Conservation (phyloP, 1,140 invertebrate species). For the Samia ricini region DNA sequence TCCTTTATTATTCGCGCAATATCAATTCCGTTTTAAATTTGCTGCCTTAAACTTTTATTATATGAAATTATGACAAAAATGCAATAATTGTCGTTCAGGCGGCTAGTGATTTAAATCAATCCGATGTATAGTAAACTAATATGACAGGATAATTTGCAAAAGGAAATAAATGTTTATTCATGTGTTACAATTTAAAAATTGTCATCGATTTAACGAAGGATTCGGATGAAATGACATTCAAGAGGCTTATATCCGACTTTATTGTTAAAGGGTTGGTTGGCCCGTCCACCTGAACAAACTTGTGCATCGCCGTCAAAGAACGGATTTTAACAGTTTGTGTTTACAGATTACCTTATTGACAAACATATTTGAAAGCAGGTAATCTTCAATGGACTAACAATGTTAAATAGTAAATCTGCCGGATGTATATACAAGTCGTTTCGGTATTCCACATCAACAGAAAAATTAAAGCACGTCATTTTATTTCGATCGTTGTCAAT, state of each 20-base stretch:
- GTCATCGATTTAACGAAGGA: constrained; percentile 18
- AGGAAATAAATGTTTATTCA: not conserved
- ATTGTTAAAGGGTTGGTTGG: constrained; percentile 24
- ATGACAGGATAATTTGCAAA: constrained; percentile 13
- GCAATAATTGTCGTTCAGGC: not conserved
- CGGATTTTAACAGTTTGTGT: constrained; percentile 67
- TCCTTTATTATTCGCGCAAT: constrained; percentile 12
- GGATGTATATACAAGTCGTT: constrained; percentile 3
- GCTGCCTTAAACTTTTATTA: not conserved
- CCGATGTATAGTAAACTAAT: not conserved
- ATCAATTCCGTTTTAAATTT: not conserved
- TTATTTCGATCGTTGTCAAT: not conserved
- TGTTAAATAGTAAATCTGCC: constrained; percentile 23
- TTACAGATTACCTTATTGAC: constrained; percentile 61
- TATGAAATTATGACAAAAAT: not conserved
- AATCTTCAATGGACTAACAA: constrained; percentile 47
- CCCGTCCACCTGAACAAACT: constrained; percentile 62
- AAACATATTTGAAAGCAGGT: constrained; percentile 58
- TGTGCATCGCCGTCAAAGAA: constrained; percentile 40
- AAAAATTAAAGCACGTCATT: constrained; percentile 20
- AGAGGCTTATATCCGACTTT: constrained; percentile 24
- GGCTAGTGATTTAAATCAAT: not conserved
- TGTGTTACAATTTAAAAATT: constrained; percentile 6
- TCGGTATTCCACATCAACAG: not conserved
- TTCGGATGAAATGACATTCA: constrained; percentile 23